Evolutionary conservation across 2,888 invertebrate species (phyloP).

Genomic region (Drosophila multiciliata): DNA sequence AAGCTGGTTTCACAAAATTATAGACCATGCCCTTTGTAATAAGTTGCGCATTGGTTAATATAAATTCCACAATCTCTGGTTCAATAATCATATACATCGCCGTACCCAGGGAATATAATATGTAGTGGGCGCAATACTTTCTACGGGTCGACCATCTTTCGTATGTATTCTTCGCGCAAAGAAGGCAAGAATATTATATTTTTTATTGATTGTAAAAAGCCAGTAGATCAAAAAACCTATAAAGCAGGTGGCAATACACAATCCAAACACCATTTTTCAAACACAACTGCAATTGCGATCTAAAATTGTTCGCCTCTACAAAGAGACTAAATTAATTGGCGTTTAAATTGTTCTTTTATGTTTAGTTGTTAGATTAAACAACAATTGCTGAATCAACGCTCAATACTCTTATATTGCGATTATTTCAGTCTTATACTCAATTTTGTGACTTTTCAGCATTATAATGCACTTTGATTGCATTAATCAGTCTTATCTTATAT

Average conservation of each 20-base stretch:
- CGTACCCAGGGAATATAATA: conserved; percentile 42
- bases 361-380: too few relatives aligned
- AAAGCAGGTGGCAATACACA: conserved; percentile 6
- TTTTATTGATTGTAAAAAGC: conserved; percentile 41
- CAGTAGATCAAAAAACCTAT: conserved; percentile 26
- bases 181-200: conserved; percentile 44
- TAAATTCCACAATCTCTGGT: conserved; percentile 65
- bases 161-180: conserved; percentile 60
- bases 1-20: conserved; percentile 70
- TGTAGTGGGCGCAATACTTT: conserved; percentile 49
- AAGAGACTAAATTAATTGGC: conserved; percentile 23
- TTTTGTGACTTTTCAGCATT: conserved; percentile 30
- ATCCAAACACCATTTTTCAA: conserved; percentile 8
- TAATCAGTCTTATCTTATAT: neutral
- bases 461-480: conserved; percentile 18
- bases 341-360: neutral
- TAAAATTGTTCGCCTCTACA: conserved; percentile 3
- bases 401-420: conserved; percentile 25
- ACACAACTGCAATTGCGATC: neutral
- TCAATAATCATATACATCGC: conserved; percentile 67
- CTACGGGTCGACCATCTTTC: conserved; percentile 62
- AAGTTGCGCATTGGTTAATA: conserved; percentile 69
- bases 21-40: conserved; percentile 74
- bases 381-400: neutral
- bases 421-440: conserved; percentile 12